Evolutionary conservation across 2,113 vertebrate species (phyloP).

Genomic region (Okapia johnstoni): DNA sequence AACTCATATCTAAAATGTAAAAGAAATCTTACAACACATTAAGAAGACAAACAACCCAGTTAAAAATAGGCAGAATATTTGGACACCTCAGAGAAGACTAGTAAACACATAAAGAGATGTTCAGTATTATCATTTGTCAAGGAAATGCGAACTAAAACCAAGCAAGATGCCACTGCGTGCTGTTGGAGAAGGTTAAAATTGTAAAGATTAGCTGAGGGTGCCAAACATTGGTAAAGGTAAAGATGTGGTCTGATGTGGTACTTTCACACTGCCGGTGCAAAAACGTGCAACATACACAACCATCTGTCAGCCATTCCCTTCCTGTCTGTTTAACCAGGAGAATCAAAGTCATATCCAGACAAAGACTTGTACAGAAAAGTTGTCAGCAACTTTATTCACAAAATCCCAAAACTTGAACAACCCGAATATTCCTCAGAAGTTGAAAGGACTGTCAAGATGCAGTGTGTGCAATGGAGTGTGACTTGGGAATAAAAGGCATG

Average conservation of each 20-base stretch:
- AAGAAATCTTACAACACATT: background rate
- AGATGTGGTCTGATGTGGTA: background rate
- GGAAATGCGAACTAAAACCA: background rate
- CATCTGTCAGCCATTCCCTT: background rate
- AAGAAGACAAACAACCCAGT: background rate
- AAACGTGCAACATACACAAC: background rate
- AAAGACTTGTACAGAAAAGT: background rate
- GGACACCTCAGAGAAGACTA: background rate
- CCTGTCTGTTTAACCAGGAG: background rate
- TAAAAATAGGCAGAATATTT: background rate
- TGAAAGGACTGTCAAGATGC: background rate
- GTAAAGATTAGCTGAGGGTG: background rate
- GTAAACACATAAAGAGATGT: background rate
- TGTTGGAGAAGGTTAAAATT: background rate
- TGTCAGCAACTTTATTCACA: background rate
- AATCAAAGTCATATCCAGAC: background rate
- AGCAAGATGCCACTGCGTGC: background rate
- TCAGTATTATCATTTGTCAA: background rate
- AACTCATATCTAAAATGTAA: conserved; percentile 17
- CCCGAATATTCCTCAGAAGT: background rate
- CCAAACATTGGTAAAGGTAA: background rate
- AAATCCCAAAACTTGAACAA: background rate
- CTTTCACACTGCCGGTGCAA: background rate
- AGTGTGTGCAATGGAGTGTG: background rate
- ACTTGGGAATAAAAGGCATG: background rate